A percentile compares a stretch with the other conserved stretches of the same genome.
Evolutionary conservation across 2,113 vertebrate genomes (phyloP).

Genomic region (Nothoprocta perdicaria): DNA sequence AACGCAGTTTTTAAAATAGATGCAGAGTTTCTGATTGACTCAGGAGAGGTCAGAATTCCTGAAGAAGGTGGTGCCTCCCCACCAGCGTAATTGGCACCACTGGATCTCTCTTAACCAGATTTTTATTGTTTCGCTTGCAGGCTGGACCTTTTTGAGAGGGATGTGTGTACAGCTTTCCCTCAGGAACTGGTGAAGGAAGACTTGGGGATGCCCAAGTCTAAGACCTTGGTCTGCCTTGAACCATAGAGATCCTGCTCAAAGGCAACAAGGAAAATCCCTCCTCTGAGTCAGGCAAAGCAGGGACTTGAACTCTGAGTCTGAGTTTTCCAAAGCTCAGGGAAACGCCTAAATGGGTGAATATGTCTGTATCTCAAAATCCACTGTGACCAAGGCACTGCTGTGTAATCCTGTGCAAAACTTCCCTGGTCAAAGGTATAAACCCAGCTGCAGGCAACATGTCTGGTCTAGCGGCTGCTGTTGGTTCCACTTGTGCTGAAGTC

Average conservation of each 20-base stretch:
- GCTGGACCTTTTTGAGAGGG: background rate
- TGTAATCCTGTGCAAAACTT: background rate
- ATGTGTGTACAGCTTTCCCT: background rate
- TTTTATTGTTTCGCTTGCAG: background rate
- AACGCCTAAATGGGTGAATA: background rate
- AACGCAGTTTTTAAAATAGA: background rate
- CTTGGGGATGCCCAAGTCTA: background rate
- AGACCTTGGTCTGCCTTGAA: background rate
- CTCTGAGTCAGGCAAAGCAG: background rate
- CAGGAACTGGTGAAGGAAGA: background rate
- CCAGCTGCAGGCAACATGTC: background rate
- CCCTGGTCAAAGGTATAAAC: background rate
- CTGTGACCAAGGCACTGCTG: background rate
- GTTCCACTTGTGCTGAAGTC: background rate
- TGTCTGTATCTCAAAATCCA: background rate
- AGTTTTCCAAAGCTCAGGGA: background rate
- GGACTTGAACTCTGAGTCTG: background rate
- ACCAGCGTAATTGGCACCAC: rapidly evolving
- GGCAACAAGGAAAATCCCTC: background rate
- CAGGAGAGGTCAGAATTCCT: rapidly evolving
- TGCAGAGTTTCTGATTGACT: background rate
- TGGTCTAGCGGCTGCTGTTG: background rate
- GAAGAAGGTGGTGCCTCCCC: background rate
- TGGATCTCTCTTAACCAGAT: background rate
- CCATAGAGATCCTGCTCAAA: background rate